Conservation (phyloP, 2,888 invertebrate genomes). For the Argyresthia goedartella region DNA sequence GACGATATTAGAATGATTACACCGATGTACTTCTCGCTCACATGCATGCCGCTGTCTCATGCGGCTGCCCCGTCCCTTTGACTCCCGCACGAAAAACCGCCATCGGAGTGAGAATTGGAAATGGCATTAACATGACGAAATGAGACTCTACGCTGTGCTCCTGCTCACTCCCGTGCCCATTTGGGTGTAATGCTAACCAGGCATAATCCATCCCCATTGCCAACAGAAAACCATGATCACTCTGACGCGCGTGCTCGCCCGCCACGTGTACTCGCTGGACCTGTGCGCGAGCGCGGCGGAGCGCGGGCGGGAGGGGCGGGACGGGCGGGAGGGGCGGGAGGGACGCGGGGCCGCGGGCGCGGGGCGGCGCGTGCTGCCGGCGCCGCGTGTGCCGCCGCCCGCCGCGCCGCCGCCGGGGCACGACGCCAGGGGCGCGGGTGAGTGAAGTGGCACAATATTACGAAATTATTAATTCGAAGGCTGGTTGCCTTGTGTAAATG, state of each 20-base stretch:
- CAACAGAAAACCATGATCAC: constrained; percentile 96
- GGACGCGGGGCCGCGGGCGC: constrained; percentile 12
- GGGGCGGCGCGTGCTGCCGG: constrained; percentile 12
- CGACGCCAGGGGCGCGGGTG: background rate
- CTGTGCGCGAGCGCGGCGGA: constrained; percentile 77
- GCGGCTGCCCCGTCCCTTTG: no score
- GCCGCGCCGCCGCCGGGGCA: background rate
- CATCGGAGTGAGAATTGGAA: no score
- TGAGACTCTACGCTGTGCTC: no score
- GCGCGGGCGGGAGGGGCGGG: constrained; percentile 20
- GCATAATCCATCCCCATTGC: constrained; percentile 8
- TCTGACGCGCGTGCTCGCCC: constrained; percentile 91
- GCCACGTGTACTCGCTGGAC: constrained; percentile 95
- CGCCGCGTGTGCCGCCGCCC: constrained; percentile 15
- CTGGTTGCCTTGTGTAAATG: constrained; percentile 4
- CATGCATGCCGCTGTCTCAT: no score
- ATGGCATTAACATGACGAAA: no score
- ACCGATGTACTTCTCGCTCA: no score
- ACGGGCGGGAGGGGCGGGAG: constrained; percentile 18
- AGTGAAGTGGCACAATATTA: no score
- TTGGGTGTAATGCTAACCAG: no score
- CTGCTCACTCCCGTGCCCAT: no score
- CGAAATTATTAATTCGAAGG: background rate
- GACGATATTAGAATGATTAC: no score
- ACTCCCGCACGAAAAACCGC: no score